phyloP scores from a whole-genome alignment of 2,888 invertebrate genomes.

The Antheraea assamensis region DNA sequence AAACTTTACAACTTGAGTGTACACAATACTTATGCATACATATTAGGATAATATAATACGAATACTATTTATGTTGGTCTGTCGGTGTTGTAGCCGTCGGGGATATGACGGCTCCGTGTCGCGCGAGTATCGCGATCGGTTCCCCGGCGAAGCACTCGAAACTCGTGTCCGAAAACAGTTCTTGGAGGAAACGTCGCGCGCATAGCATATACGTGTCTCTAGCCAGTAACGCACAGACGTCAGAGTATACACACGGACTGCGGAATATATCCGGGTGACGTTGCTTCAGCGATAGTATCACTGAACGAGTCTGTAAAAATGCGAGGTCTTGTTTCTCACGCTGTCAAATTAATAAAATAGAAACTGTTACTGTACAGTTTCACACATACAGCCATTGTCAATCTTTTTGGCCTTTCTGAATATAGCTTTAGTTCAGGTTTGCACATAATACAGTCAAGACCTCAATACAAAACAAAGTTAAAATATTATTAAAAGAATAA shows the following conservation, averaged over 20 bases:
- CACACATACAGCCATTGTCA: too few species aligned
- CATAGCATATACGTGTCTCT: constrained; percentile 91
- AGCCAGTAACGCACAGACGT: constrained; percentile 91
- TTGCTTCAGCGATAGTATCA: constrained; percentile 89
- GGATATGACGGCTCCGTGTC: constrained; percentile 43
- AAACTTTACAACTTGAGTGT: not conserved
- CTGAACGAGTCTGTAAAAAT: constrained; percentile 87
- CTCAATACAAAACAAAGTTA: too few species aligned
- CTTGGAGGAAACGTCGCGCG: constrained; percentile 94
- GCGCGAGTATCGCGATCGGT: constrained; percentile 72
- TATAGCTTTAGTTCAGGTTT: too few species aligned
- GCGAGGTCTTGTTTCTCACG: not conserved
- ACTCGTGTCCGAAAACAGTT: constrained; percentile 93
- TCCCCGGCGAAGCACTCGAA: constrained; percentile 85
- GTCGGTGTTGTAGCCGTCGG: constrained; percentile 27
- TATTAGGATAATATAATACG: constrained; percentile 8
- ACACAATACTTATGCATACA: not conserved
- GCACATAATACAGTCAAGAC: too few species aligned
- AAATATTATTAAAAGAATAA: too few species aligned
- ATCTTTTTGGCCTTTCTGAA: too few species aligned
- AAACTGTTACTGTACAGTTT: not conserved
- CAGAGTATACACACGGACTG: constrained; percentile 96
- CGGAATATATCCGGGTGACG: constrained; percentile 88
- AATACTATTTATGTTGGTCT: constrained; percentile 33
- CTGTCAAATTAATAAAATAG: not conserved